phyloP scores from a whole-genome alignment of 1,140 invertebrate species.

The Lutraria rhynchaena region DNA sequence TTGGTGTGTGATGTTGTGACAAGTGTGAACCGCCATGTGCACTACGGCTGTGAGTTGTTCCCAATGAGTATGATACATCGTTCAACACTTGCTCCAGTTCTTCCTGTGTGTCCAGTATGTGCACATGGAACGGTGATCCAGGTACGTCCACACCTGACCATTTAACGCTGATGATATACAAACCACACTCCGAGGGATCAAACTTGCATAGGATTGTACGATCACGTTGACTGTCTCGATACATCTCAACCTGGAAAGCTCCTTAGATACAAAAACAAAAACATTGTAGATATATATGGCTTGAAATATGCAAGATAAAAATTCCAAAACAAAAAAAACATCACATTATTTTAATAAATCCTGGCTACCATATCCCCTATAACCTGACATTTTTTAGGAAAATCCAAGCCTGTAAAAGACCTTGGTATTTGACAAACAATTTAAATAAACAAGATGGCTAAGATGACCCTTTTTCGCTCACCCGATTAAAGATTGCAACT shows the following conservation, averaged over 20 bases:
- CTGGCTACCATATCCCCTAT: no score
- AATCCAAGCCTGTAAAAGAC: no score
- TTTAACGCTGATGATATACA: slow-evolving; percentile 98
- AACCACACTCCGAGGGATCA: slow-evolving; percentile 98
- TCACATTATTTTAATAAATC: no score
- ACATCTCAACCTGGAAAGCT: slow-evolving; percentile 99
- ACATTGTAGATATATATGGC: no score
- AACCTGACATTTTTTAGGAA: no score
- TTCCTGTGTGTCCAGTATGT: slow-evolving; percentile 99
- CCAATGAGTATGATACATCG: slow-evolving; percentile 59
- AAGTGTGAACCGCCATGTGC: not conserved
- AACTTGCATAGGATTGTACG: slow-evolving; percentile 98
- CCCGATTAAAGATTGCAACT: no score
- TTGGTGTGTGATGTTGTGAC: slow-evolving; percentile 1
- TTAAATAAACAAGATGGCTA: no score
- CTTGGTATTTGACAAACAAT: no score
- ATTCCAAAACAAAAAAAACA: no score
- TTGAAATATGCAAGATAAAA: no score
- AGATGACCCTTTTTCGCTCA: no score
- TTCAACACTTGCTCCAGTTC: slow-evolving; percentile 86
- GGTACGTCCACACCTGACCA: slow-evolving; percentile 97
- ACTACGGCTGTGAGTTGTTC: slow-evolving; percentile 10
- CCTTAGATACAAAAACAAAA: no score
- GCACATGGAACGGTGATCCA: slow-evolving; percentile 98
- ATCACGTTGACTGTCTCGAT: slow-evolving; percentile 99